Evolutionary conservation across 2,888 invertebrate species (phyloP), one percentile per base, ranked within the genome.

Genomic region (Rambutsinella grinnellia): DNA sequence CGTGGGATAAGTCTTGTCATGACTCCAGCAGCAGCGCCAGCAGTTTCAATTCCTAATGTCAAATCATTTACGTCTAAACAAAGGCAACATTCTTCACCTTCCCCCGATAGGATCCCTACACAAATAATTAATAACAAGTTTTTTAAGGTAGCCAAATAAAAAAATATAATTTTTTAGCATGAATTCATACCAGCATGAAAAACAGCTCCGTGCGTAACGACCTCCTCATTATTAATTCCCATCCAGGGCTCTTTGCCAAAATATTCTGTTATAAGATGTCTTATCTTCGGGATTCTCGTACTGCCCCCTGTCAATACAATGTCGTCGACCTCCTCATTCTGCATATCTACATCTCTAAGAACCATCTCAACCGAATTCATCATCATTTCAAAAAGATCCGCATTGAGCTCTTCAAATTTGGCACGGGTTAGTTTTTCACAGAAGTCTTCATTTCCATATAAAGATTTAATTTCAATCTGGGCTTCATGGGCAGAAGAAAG

Each of bases 31-130:
- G n/a, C n/a, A n/a, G n/a, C n/a, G 81, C 99, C 99, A 60, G 99
- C 98, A 51, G 99, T 99, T 88, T 99, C 99, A 86, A 99, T 99
- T 88, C 99, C 99, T 92, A 99, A 92, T 82, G 99, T 99, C 82
- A 99, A 90, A 83, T 99, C 99, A 87, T 98, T 99, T 67, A 99
- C 99, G 87, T 99, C 99, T 77, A 99, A 90, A 0, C 99, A 96
- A 83, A 99, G 93, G 68, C 97, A 97, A 84, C 96, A 96, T 1
- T 97, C 97, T 86, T 96, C 96, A 88, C 98, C 96, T 89, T 98
- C 98, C 66, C 99, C 97, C 78, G 96, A 95, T 76, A 99, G 91
- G 1, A 99, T 98, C 84, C 98, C 99, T 86, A 97, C 99, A 88
- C 51, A 98, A 98, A 85, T n/a, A n/a, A n/a, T n/a, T 98, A 98